These are phyloP conservation scores for Centrocercus urophasianus DNA, from an alignment of 2,113 vertebrate species.

Conservation along the genomic window DNA sequence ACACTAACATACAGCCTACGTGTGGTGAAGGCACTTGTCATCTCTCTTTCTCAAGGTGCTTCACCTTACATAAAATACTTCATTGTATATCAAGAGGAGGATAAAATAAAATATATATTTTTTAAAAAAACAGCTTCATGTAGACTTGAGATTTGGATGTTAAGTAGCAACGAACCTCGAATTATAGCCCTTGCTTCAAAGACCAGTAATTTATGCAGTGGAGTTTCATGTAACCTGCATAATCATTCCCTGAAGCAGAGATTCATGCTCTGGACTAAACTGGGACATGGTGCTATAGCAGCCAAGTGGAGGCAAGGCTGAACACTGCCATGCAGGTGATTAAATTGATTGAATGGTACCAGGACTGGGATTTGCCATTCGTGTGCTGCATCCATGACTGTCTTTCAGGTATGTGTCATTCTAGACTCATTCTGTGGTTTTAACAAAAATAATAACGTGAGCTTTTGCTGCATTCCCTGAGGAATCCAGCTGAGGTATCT, in stretches of 20 bases:
- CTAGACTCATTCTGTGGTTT: neutral
- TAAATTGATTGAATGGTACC: neutral
- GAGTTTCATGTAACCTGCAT: neutral
- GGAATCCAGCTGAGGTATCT: constrained; percentile 18
- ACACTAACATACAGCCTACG: neutral
- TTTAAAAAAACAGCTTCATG: neutral
- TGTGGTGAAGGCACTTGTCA: neutral
- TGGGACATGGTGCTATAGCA: neutral
- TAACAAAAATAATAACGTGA: neutral
- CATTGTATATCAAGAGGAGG: neutral
- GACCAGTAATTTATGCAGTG: neutral
- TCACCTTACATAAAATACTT: neutral
- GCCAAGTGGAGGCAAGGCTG: neutral
- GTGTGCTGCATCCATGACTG: fast-evolving
- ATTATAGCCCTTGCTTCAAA: neutral
- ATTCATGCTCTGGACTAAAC: neutral
- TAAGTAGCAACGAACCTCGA: neutral
- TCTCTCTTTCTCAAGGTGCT: neutral
- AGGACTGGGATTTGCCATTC: neutral
- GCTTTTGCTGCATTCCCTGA: neutral
- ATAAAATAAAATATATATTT: neutral
- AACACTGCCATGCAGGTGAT: neutral
- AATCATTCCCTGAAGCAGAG: neutral
- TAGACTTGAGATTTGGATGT: neutral
- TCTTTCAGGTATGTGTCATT: neutral